Conservation (phyloP, 2,888 invertebrate species). For the Tanytarsus gracilentus region DNA sequence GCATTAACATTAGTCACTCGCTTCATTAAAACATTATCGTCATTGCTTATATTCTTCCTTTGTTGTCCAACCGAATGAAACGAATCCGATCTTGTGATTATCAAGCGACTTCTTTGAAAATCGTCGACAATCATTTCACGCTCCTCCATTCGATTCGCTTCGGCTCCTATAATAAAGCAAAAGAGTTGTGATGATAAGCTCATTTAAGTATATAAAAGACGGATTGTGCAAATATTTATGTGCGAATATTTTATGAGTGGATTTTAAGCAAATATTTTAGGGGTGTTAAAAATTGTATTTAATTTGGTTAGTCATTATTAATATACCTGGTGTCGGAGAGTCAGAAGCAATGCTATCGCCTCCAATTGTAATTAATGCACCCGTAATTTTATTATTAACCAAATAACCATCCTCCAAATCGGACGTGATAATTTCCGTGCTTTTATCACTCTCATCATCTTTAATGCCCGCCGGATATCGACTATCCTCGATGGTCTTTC, state of each 20-base stretch:
- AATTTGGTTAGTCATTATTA: too few species aligned
- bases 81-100: constrained; percentile 38
- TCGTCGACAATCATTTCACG: constrained; percentile 7
- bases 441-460: constrained; percentile 22
- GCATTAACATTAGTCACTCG: constrained; percentile 22
- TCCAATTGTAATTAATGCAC: not conserved
- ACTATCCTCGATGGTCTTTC: constrained; percentile 4
- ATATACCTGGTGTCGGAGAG: not conserved
- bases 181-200: too few species aligned
- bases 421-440: constrained; percentile 31
- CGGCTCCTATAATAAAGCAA: too few species aligned
- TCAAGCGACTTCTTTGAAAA: constrained; percentile 11
- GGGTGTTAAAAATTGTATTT: too few species aligned
- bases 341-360: not conserved
- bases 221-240: too few species aligned
- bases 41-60: constrained; percentile 15
- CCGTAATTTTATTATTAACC: constrained; percentile 24
- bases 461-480: not conserved
- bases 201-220: too few species aligned
- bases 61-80: constrained; percentile 37
- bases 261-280: too few species aligned
- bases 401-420: constrained; percentile 35
- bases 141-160: not conserved
- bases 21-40: not conserved
- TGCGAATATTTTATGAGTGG: too few species aligned